Conservation (phyloP, 2,888 invertebrate genomes). For the Oscheius sp. region DNA sequence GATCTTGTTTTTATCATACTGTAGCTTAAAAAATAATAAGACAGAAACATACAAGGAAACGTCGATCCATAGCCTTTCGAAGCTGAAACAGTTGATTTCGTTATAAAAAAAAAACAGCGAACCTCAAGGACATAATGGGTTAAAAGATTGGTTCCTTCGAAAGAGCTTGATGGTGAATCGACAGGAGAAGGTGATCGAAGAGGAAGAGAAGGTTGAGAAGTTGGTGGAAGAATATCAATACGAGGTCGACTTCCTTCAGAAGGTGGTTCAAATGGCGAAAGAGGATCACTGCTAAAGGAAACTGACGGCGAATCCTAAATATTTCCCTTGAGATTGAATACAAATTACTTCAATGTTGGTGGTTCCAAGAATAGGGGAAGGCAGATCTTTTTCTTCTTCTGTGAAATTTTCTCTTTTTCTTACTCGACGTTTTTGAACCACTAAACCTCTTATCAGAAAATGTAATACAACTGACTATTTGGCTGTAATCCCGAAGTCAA, state of each 20-base stretch:
- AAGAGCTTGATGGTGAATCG: background rate
- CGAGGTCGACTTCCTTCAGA: no score
- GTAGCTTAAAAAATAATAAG: no score
- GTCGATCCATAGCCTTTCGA: conserved; percentile 44
- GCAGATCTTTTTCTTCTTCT: conserved; percentile 18
- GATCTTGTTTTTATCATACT: no score
- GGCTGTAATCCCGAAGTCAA: conserved; percentile 52
- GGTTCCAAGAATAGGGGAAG: background rate
- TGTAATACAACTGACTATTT: conserved; percentile 42
- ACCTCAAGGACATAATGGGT: conserved; percentile 42
- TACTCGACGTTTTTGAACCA: conserved; percentile 26
- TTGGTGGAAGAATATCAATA: background rate
- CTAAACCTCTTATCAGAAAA: background rate
- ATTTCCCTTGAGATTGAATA: background rate
- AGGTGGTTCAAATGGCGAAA: background rate
- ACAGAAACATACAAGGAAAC: no score
- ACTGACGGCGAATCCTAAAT: conserved; percentile 11
- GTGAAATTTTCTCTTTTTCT: background rate
- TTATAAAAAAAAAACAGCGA: background rate
- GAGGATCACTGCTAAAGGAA: background rate
- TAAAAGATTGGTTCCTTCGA: conserved; percentile 34
- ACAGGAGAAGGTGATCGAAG: background rate
- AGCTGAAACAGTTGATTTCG: background rate
- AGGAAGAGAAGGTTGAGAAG: background rate
- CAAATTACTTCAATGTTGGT: background rate